Evolutionary conservation across 2,113 vertebrate species (phyloP).

Genomic region (Etheostoma cragini): DNA sequence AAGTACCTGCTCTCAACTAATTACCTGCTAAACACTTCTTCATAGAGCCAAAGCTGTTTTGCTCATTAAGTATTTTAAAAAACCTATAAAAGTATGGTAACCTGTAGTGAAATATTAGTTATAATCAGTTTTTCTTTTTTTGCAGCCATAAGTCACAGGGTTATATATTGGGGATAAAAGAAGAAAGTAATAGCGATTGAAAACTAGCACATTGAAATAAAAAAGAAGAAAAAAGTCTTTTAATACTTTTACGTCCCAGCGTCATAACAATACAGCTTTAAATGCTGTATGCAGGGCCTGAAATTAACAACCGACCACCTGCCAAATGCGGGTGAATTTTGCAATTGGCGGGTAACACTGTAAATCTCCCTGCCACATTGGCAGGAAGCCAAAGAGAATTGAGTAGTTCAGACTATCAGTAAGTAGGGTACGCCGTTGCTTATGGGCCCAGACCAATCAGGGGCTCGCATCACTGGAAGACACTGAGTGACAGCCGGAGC

Average conservation of each 20-base stretch:
- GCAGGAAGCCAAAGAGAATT: too few species aligned
- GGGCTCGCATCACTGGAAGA: too few species aligned
- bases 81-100: background rate
- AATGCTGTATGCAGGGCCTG: background rate
- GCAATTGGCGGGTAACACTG: too few species aligned
- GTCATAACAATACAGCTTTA: background rate
- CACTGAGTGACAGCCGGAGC: too few species aligned
- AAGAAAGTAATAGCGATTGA: background rate
- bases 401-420: too few species aligned
- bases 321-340: too few species aligned
- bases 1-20: constrained; percentile 18
- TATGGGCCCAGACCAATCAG: too few species aligned
- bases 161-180: background rate
- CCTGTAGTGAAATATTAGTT: background rate
- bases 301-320: too few species aligned
- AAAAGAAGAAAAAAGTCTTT: background rate
- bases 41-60: background rate
- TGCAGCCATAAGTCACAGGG: background rate
- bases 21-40: background rate
- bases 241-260: background rate
- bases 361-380: too few species aligned
- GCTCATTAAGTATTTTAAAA: background rate
- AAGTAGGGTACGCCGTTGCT: too few species aligned
- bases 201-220: background rate
- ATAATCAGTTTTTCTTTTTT: background rate